Evolutionary conservation across 2,113 vertebrate species (phyloP), one percentile per base, ranked within the genome.

Genomic region (Mola mola): DNA sequence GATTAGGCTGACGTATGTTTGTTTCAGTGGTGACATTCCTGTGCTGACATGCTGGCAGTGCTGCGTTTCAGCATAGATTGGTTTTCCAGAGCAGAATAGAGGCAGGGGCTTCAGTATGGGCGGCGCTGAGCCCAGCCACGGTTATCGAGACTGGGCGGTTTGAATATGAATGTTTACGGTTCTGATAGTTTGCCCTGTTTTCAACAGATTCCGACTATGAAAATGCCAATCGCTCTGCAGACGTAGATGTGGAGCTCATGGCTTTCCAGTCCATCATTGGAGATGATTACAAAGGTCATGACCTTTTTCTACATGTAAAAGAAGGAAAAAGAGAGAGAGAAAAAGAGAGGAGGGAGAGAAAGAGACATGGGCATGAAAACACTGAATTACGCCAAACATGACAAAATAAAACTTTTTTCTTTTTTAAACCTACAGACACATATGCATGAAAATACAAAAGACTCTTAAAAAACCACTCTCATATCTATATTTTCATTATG

Each of bases 251-350:
- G 78, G 89, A 92, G 73, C 91, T 93, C 72, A 91, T 92, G 71
- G 91, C 91, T 52, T 92, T 92, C 67, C 91, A 92, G 85, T 92
- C 91, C 38, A 90, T 92, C 66, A 91, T 92, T 0, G 84, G 82
- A 62, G 89, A 92, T 34, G 90, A 93, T 77, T 92, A 90, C 67
- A 92, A 92, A 92, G 89, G 91, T 93, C 56, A 57, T 19, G 40
- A 34, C 22, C 16, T 29, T 19, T 43, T 10, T 71, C n/a, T 34
- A 44, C n/a, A n/a, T n/a, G n/a, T n/a, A n/a, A n/a, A n/a, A n/a
- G n/a, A n/a, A n/a, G n/a, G n/a, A n/a, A n/a, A n/a, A n/a, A n/a
- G n/a, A n/a, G n/a, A n/a, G n/a, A n/a, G n/a, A n/a, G n/a, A n/a
- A n/a, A n/a, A n/a, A n/a, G n/a, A n/a, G n/a, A n/a, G n/a, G n/a